Evolutionary conservation across 1,140 invertebrate species (phyloP), one percentile per base, ranked within the genome.

Genomic region (Drosophila ananassae): DNA sequence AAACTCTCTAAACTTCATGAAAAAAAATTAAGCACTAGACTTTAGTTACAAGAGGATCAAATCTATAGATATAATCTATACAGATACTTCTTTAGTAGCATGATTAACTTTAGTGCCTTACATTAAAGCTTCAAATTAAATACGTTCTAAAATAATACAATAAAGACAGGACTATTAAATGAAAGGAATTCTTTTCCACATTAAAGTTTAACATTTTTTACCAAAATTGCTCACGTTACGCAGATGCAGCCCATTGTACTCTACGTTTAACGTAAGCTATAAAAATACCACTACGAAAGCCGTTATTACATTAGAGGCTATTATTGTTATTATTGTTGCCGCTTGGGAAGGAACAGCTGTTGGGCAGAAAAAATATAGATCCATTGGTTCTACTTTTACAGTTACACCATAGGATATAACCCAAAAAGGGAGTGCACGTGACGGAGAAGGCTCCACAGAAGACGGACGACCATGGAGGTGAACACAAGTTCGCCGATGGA

Each of bases 401-500:
- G 60, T 82, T 77, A 64, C 46, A 22, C 50, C 46, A 30, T 44
- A 47, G 53, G 25, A 41, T 34, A 34, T 44, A 46, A 24, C 30
- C 8, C 71, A 69, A 54, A 22, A 57, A 28, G 3, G 17, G 41
- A 44, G 8, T 25, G 17, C 71, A 63, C 52, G 52, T 71, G 41
- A 10, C 10, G 72, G 51, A 74, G 17, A 3, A 47, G 58, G 47
- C 24, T n/a, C 7, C 39, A 61, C 55, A 48, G 1, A 12, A 57
- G 52, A 24, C 28, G 57, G 50, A 48, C 17, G 61, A 72, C 52
- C 59, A 89, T 89, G 75, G 73, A 37, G 54, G 73, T 64, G 30
- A 59, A 74, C 48, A 66, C 37, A n/a, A 41, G 22, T 96, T 34
- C 97, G 58, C 53, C 77, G 25, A 93, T 95, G 93, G 94, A 94